Evolutionary conservation across 1,140 invertebrate species (phyloP), one percentile per base, ranked within the genome.

Genomic region (Sitophilus oryzae): DNA sequence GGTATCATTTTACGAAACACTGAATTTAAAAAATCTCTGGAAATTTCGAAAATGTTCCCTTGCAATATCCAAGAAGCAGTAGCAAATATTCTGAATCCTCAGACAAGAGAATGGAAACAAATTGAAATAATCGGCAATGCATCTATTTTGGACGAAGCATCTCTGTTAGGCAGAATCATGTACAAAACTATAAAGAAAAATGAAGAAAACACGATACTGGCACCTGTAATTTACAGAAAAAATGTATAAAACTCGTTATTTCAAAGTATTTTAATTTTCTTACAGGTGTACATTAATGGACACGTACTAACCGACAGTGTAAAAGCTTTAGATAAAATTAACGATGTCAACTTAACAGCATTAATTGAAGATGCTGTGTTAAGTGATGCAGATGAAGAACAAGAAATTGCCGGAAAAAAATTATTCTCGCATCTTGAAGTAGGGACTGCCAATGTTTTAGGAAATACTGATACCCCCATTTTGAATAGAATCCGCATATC

Each of bases 281-380:
- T 58, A 53, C 45, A 65, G 63, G 61, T 63, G 10, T 38, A 22
- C 10, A 58, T 65, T 16, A 45, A 38, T 38, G 30, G 50, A 10
- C 52, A 65, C 40, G 47, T 66, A 40, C 25, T 46, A 18, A 55
- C 61, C n/a, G 52, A 58, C 8, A 43, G 56, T 21, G 51, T 67
- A 16, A 48, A 52, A 30, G 51, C 57, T 18, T 36, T 45, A 15
- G 54, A 60, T 35, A 42, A 43, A 20, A 56, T 70, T 21, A 70
- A 68, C 47, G 46, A 49, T 23, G 38, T 68, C 40, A 56, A 67
- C 49, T 53, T 70, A 16, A 37, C 51, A 37, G 56, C 58, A 40
- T 60, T 70, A 35, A 58, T 65, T 14, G 44, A 64, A 14, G 68
- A 70, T 42, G 65, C 61, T 20, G 49, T 70, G 41, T 48, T 66